Evolutionary conservation across 2,113 vertebrate genomes (phyloP), one percentile per base, ranked within the genome.

Genomic region (Sylvilagus bachmani): DNA sequence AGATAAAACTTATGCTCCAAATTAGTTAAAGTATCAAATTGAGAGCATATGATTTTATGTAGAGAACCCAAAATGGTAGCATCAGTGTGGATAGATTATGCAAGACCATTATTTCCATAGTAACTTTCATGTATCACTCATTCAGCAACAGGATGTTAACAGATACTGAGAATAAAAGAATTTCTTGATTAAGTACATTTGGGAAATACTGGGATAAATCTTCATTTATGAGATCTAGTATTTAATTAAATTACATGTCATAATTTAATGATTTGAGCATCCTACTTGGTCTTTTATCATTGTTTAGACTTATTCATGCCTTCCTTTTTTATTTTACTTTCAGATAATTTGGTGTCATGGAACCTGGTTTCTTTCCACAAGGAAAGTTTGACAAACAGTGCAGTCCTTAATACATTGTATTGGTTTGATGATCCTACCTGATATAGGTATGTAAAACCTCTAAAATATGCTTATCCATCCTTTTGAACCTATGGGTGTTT

Each of bases 381-480:
- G 91, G 86, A 70, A 89, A 95, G 31, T 90, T 96, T 81, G 90
- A 55, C 94, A 79, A 94, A 49, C 74, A 97, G 71, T 84, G 36
- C 89, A 93, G 90, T 95, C 90, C 89, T 91, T 97, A 83, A 96
- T 93, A 87, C 95, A 27, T 3, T 58, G 69, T 38, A 21, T 83
- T 17, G 2, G 51, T 97, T 97, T 95, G 97, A 96, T 93, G 97
- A 96, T 97, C 90, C 92, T 97, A 85, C 92, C 93, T 96, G 94
- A 95, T 97, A 80, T 66, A 97, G 95, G 97, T 98, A 98, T 24
- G 97, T 96, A 96, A 97, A 97, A 87, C 67, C 75, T 31, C 69
- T 44, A 36, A 11, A 44, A 7, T 24, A 9, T 27, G 9, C 10
- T 31, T 69, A 25, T 27, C 3, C 0, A 1, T 67, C 11, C 19